A percentile compares a stretch with the other conserved stretches of the same genome.
Conservation (phyloP, 2,888 invertebrate species). For the Agrotis exclamationis region DNA sequence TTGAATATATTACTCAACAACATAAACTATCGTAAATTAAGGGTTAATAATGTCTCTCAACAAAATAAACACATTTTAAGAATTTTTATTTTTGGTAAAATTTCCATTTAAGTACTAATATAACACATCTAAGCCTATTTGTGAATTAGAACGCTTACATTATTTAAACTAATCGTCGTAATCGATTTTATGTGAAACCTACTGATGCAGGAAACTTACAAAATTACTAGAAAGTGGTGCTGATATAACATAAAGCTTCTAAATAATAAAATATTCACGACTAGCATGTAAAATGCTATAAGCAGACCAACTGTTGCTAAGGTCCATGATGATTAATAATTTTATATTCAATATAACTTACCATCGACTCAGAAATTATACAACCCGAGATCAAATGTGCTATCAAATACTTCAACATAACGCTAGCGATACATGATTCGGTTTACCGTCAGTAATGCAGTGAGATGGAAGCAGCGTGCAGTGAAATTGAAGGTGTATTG, state of each 20-base stretch:
- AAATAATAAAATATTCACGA: conserved; percentile 79
- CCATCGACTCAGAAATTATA: conserved; percentile 42
- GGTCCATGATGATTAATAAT: conserved; percentile 30
- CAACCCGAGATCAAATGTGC: conserved; percentile 27
- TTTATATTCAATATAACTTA: conserved; percentile 37
- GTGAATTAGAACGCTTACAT: conserved; percentile 79
- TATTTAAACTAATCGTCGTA: conserved; percentile 53
- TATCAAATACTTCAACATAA: conserved; percentile 15
- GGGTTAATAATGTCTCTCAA: conserved; percentile 71
- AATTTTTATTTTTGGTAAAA: conserved; percentile 86
- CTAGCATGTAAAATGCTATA: conserved; percentile 86
- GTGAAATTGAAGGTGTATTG: too few species aligned
- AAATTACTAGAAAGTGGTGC: conserved; percentile 66
- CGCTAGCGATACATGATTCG: too few species aligned
- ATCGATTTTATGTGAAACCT: conserved; percentile 62
- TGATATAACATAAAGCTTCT: conserved; percentile 66
- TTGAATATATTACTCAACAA: conserved; percentile 85
- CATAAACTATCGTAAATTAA: conserved; percentile 75
- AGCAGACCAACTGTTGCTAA: conserved; percentile 60
- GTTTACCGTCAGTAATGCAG: too few species aligned
- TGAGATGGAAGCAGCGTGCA: too few species aligned
- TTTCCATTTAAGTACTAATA: conserved; percentile 88
- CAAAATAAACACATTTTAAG: conserved; percentile 82
- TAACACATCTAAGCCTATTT: conserved; percentile 82
- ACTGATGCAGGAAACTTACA: conserved; percentile 63